Base-by-base conservation (phyloP, 2,797 vertebrate genomes). In the Tokudaia tokunoshimensis region DNA sequence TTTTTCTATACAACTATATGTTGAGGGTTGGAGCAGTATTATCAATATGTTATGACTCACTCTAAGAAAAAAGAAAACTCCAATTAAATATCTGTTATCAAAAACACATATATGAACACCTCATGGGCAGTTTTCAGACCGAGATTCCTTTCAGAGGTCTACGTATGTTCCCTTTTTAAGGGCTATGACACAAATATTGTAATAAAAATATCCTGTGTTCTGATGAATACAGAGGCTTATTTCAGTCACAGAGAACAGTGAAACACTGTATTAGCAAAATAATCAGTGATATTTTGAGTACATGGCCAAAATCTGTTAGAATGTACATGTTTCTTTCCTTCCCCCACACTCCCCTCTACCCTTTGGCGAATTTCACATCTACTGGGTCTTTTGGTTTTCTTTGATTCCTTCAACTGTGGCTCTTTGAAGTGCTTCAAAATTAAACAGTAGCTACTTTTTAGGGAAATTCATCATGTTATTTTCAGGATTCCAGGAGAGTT, bases 371-470 rank as follows among this genome's bases (percentile, higher is more conserved):
- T 98, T 98, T 95, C 9, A 17, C n/a, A 94, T 93, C 79, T 94
- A 96, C 76, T 87, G 72, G 83, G n/a, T 44, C 94, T 93, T 95
- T 92, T 93, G 86, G 92, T 89, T 96, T 82, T 81, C 95, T 98
- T 98, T 86, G 50, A 92, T 97, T 98, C 75, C 59, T 97, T 97
- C 91, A 95, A 94, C 94, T 98, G 92, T 95, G 59, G 44, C 31
- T 89, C 89, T 98, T 98, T 98, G 97, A 98, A 98, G 94, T 96
- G 90, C 97, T 98, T 98, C 34, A 97, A 97, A 98, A 98, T 96
- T 98, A 98, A 98, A 98, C 97, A 97, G 92, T 95, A 97, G 89
- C 83, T 98, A 97, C 95, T 92, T 97, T 95, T 98, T 97, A 97
- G 98, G 96, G 80, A 97, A 97, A 98, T 98, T 94, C 96, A 96